Base-by-base conservation (phyloP, 2,113 vertebrate genomes). In the Choloepus hoffmanni region DNA sequence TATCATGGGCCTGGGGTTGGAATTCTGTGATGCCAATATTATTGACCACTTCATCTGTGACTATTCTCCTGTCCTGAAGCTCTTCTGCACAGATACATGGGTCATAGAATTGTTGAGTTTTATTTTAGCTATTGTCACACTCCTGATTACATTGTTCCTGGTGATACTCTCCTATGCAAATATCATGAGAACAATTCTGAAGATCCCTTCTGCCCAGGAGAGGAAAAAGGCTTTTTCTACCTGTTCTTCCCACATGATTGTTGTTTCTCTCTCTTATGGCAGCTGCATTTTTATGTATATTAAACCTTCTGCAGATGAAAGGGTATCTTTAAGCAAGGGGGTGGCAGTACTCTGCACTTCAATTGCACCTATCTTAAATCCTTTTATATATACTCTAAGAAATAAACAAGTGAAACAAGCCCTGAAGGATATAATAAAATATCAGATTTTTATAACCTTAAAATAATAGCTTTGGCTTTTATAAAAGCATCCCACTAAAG, bases 331-430 rank as follows among this genome's bases (percentile, higher is more conserved):
- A 50, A 50, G 11, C 48, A 50, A 50, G 48, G 11, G 11, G 48
- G 15, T 55, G 53, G 53, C 53, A 15, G 53, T 55, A 55, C 15
- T 55, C 53, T 13, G 11, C 53, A 55, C 53, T 55, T 16, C 53
- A 55, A 55, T 55, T 55, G 11, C 53, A 55, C 53, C 53, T 55
- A 13, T 55, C 15, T 55, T 55, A 55, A 55, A 55, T 16, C 11
- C 53, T 14, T 55, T 55, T 55, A 14, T 94, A n/a, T 96, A 95
- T 26, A 81, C 68, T 3, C 48, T 90, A 68, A 96, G 90, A 90
- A 92, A 96, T 19, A 93, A 91, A 40, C 87, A 96, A 81, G 89
- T 94, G 7, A 95, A 74, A 55, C 40, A 95, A 92, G 84, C 92
- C 7, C 23, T 92, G 14, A 95, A 84, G 7, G 65, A 79, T 14